Evolutionary conservation across 2,113 vertebrate species (phyloP).

Genomic region (Cheirogaleus medius): DNA sequence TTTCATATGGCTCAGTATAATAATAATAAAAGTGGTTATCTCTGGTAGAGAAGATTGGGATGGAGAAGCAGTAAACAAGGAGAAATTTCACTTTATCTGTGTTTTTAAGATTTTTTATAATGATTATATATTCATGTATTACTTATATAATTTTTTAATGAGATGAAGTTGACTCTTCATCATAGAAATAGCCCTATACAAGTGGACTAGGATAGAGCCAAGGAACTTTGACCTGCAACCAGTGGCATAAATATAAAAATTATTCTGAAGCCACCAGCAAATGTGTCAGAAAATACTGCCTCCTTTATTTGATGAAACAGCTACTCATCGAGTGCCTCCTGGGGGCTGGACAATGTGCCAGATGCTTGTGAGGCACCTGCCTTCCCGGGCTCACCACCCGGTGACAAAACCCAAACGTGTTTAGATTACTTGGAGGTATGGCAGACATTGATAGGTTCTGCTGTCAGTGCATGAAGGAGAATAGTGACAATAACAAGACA

Average conservation of each 20-base stretch:
- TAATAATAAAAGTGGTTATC: background rate
- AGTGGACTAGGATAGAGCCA: background rate
- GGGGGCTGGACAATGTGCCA: rapidly evolving
- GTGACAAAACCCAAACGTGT: background rate
- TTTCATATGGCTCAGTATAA: background rate
- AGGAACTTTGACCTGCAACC: background rate
- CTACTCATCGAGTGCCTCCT: background rate
- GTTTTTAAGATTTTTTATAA: background rate
- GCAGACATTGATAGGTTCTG: too few relatives aligned
- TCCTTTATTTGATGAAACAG: background rate
- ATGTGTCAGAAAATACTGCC: background rate
- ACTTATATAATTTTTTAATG: background rate
- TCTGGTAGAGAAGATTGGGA: background rate
- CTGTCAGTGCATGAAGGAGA: background rate
- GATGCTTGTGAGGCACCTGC: background rate
- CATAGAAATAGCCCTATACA: background rate
- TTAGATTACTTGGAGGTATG: background rate
- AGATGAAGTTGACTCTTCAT: background rate
- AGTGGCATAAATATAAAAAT: background rate
- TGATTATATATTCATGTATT: background rate
- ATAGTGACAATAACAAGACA: too few relatives aligned
- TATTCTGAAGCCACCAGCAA: background rate
- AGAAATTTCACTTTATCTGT: background rate
- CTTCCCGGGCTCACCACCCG: background rate
- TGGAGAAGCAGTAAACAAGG: too few relatives aligned